Percentiles rank a stretch among this genome's conserved stretches.
phyloP scores from a whole-genome alignment of 2,113 vertebrate species.

The Nanger granti region DNA sequence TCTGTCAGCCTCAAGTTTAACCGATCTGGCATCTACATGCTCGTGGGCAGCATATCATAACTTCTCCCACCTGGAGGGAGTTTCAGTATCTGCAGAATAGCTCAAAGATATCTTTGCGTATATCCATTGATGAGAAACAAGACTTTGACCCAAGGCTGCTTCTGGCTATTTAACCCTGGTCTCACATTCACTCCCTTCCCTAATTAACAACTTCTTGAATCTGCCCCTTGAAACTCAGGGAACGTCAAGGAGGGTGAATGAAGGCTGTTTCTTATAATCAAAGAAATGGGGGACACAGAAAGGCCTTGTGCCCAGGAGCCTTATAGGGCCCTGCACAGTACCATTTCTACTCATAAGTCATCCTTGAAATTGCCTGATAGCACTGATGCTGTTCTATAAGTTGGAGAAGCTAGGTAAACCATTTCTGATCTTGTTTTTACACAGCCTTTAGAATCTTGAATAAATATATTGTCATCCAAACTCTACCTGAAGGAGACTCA shows the following conservation, averaged over 20 bases:
- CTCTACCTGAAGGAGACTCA: background rate
- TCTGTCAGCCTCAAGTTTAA: background rate
- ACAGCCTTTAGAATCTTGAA: background rate
- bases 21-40: background rate
- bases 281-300: background rate
- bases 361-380: background rate
- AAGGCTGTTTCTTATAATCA: background rate
- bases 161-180: background rate
- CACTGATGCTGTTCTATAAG: background rate
- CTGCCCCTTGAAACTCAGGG: background rate
- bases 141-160: background rate
- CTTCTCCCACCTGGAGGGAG: background rate
- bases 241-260: background rate
- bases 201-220: background rate
- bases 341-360: background rate
- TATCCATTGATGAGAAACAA: background rate
- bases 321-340: background rate
- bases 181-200: background rate
- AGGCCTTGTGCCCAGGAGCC: background rate
- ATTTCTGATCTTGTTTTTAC: constrained; percentile 18
- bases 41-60: background rate
- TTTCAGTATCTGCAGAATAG: background rate
- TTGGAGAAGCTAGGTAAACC: background rate
- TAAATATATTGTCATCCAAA: background rate
- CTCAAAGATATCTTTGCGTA: background rate